phyloP scores from a whole-genome alignment of 2,113 vertebrate species.

The Dicerorhinus sumatrensis region DNA sequence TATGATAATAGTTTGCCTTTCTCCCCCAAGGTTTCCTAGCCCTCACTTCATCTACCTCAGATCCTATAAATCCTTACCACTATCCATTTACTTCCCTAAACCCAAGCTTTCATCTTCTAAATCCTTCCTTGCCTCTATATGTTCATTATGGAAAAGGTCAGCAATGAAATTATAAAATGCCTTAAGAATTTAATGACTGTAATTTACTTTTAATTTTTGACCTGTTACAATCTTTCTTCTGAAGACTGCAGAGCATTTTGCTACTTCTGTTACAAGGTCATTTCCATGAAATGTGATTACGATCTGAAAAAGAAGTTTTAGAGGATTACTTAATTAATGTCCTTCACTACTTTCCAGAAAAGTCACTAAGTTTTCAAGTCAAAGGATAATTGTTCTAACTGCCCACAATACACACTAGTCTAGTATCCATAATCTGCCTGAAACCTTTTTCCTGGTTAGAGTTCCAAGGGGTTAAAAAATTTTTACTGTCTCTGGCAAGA shows the following conservation, averaged over 20 bases:
- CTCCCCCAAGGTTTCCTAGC: neutral
- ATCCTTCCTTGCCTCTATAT: neutral
- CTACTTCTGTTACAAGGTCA: neutral
- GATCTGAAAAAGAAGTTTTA: neutral
- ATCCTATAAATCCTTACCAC: neutral
- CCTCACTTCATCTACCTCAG: neutral
- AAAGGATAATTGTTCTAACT: neutral
- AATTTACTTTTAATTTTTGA: neutral
- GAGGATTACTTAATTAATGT: neutral
- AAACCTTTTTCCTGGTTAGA: neutral
- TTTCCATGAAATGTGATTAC: neutral
- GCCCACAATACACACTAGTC: neutral
- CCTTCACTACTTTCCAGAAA: constrained; percentile 18
- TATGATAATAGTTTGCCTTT: neutral
- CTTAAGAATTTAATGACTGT: neutral
- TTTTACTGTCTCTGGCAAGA: constrained; percentile 21
- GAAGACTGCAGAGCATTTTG: neutral
- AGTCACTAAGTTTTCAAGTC: neutral
- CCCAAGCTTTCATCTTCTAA: neutral
- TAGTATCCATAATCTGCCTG: neutral
- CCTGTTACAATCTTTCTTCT: neutral
- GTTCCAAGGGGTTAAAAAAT: constrained; percentile 43
- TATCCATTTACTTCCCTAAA: neutral
- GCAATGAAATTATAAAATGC: neutral
- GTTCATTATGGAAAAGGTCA: neutral